These are phyloP conservation scores for Desoria tigrina DNA, from an alignment of 2,888 invertebrate genomes.

Conservation along the genomic window DNA sequence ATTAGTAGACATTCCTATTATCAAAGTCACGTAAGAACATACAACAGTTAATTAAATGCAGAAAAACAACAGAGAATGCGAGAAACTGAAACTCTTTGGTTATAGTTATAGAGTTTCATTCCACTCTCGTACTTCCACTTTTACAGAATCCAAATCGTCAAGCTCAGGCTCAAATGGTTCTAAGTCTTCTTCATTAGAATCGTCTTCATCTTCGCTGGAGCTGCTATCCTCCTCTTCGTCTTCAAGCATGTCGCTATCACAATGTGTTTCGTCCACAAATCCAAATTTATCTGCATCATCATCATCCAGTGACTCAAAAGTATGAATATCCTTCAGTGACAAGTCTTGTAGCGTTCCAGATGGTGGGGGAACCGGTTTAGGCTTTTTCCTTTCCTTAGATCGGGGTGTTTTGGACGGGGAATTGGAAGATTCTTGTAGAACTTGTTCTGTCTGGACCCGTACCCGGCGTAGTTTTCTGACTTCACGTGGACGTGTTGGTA, in stretches of 20 bases:
- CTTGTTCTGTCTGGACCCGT: too few relatives aligned
- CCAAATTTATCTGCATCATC: conserved; percentile 18
- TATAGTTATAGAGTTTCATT: too few relatives aligned
- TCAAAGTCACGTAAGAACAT: too few relatives aligned
- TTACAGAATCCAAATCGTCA: too few relatives aligned
- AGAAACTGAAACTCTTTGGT: too few relatives aligned
- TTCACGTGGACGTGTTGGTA: conserved; percentile 28
- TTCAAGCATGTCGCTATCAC: not conserved
- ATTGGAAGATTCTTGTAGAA: not conserved
- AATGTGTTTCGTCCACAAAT: conserved; percentile 9
- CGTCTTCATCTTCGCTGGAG: conserved; percentile 24
- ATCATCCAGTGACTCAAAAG: conserved; percentile 22
- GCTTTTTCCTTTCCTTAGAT: conserved; percentile 18
- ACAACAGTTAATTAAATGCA: too few relatives aligned
- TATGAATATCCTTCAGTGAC: conserved; percentile 22
- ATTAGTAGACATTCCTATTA: too few relatives aligned
- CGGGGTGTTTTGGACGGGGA: not conserved
- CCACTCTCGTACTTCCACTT: too few relatives aligned
- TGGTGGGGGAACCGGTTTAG: conserved; percentile 15
- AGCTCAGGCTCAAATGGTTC: too few relatives aligned
- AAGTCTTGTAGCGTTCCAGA: conserved; percentile 25
- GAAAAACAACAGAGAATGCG: too few relatives aligned
- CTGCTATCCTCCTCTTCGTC: conserved; percentile 22
- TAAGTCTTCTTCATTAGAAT: too few relatives aligned
- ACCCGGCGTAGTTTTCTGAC: conserved; percentile 15